These are phyloP conservation scores for Limnothrissa miodon DNA, from an alignment of 2,113 vertebrate genomes.

Conservation along the genomic window DNA sequence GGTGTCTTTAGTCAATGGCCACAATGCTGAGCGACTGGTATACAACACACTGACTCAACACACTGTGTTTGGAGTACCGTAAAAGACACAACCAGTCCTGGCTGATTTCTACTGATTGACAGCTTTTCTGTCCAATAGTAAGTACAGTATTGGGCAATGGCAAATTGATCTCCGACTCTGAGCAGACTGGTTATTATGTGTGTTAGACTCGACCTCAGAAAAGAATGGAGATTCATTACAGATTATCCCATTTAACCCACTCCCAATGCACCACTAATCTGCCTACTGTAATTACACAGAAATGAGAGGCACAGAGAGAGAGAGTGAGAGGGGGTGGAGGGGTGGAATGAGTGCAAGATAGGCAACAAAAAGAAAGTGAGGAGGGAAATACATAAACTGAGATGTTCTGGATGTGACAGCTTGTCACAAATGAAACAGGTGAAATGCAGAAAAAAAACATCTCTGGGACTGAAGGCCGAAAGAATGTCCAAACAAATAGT, in stretches of 20 bases:
- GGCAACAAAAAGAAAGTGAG: background rate
- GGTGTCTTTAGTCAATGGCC: background rate
- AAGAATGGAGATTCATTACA: conserved; percentile 34
- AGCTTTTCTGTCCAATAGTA: background rate
- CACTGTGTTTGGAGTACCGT: background rate
- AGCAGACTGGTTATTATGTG: background rate
- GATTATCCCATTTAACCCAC: background rate
- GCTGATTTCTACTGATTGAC: background rate
- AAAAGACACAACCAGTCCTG: background rate
- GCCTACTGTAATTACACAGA: background rate
- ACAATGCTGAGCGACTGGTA: background rate
- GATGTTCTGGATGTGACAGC: background rate
- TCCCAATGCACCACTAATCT: background rate
- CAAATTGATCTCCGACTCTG: background rate
- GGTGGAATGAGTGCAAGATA: too few relatives aligned
- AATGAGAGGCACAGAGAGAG: conserved; percentile 26
- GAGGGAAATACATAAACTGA: background rate
- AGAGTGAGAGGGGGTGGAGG: background rate
- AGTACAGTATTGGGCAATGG: background rate
- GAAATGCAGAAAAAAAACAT: background rate
- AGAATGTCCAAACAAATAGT: background rate
- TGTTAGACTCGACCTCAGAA: background rate
- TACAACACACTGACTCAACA: background rate
- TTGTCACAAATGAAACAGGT: background rate
- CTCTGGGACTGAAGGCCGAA: background rate